These are phyloP conservation scores for Cherax quadricarinatus DNA, from an alignment of 1,140 invertebrate species.

Conservation along the genomic window DNA sequence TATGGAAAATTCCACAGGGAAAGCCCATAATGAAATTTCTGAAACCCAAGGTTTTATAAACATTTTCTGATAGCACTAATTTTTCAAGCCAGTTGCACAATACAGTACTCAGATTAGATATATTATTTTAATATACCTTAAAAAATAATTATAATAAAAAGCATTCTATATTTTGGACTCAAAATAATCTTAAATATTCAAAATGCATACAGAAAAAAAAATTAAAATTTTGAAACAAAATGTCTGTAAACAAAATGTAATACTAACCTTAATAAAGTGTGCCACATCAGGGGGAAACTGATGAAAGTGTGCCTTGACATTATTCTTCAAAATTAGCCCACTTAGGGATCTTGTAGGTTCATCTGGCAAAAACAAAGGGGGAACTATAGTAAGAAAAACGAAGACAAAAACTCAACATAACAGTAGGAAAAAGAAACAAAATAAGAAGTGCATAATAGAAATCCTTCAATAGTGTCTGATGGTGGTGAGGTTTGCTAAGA, in stretches of 20 bases:
- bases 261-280: conserved; percentile 86
- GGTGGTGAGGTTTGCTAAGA: background rate
- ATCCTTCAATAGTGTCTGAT: background rate
- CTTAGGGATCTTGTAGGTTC: conserved; percentile 97
- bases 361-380: conserved; percentile 80
- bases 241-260: conserved; percentile 1
- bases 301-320: conserved; percentile 95
- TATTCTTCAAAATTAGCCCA: conserved; percentile 99
- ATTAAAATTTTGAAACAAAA: background rate
- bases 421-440: background rate
- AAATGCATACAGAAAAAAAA: background rate
- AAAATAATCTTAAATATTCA: background rate
- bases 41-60: too few relatives aligned
- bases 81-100: too few relatives aligned
- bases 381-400: conserved; percentile 5
- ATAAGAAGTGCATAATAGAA: background rate
- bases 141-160: too few relatives aligned
- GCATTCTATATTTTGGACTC: too few relatives aligned
- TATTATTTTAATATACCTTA: too few relatives aligned
- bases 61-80: too few relatives aligned
- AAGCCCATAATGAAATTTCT: too few relatives aligned
- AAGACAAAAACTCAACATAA: background rate
- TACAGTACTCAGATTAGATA: too few relatives aligned
- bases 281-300: conserved; percentile 93
- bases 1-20: too few relatives aligned